A percentile compares a stretch with the other conserved stretches of the same genome.
Evolutionary conservation across 2,888 invertebrate genomes (phyloP).

Genomic region (Drosophila kuntzei): DNA sequence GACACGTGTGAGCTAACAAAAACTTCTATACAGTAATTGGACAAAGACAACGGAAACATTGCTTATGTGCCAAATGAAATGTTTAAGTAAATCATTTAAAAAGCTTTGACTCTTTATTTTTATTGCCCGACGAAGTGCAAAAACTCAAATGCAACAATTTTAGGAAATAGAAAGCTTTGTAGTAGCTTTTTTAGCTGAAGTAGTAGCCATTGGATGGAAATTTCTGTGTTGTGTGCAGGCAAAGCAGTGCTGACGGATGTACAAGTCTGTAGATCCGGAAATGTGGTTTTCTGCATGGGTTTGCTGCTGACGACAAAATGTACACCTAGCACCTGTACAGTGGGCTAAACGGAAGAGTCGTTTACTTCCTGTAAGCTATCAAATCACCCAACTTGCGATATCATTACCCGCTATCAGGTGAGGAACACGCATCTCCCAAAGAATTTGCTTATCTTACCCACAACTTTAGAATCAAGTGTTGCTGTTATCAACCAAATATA

Average conservation of each 20-base stretch:
- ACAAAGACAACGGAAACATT: conserved; percentile 21
- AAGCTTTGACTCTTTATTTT: conserved; percentile 43
- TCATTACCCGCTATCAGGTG: conserved; percentile 20
- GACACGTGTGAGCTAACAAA: conserved; percentile 23
- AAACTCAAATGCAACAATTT: conserved; percentile 32
- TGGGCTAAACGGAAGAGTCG: conserved; percentile 65
- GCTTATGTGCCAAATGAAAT: conserved; percentile 46
- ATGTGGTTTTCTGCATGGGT: conserved; percentile 71
- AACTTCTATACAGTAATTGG: conserved; percentile 31
- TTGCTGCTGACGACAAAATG: conserved; percentile 68
- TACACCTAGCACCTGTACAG: conserved; percentile 36
- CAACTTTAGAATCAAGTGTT: conserved; percentile 25
- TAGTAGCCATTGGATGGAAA: conserved; percentile 11
- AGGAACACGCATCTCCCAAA: too few species aligned
- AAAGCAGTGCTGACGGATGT: conserved; percentile 54
- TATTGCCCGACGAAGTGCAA: conserved; percentile 20
- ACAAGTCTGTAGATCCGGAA: conserved; percentile 68
- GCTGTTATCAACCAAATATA: too few species aligned
- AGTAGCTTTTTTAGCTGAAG: conserved; percentile 10
- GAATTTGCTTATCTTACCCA: conserved; percentile 9
- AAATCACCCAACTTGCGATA: conserved; percentile 30
- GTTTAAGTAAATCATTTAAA: conserved; percentile 54
- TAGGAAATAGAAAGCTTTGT: conserved; percentile 8
- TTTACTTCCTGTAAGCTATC: conserved; percentile 49
- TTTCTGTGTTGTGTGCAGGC: conserved; percentile 12